These are phyloP conservation scores for Catamblyrhynchus diadema DNA, from an alignment of 2,797 vertebrate species.

Conservation along the genomic window DNA sequence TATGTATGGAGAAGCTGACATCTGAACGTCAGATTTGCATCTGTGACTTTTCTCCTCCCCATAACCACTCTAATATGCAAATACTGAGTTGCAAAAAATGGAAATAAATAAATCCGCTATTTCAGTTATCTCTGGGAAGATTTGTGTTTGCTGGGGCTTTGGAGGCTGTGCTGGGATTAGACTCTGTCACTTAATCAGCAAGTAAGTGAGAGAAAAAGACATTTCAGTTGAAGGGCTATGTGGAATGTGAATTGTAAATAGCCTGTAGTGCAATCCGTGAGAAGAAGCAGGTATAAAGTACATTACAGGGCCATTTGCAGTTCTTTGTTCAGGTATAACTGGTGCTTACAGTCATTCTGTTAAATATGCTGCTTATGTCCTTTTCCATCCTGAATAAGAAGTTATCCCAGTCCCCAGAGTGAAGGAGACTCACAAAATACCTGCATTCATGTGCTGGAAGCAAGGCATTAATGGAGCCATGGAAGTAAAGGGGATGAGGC, in stretches of 20 bases:
- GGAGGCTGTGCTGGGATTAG: constrained; percentile 11
- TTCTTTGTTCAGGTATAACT: constrained; percentile 47
- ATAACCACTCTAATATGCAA: constrained; percentile 73
- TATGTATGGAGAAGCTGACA: constrained; percentile 71
- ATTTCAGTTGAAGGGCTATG: neutral
- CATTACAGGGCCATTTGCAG: constrained; percentile 36
- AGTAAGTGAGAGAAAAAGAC: constrained; percentile 32
- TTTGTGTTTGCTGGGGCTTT: constrained; percentile 7
- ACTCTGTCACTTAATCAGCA: constrained; percentile 50
- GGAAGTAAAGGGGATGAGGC: neutral
- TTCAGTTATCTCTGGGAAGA: constrained; percentile 55
- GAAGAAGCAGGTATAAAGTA: constrained; percentile 28
- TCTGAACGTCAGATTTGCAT: constrained; percentile 78
- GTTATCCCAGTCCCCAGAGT: constrained; percentile 19
- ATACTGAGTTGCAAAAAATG: constrained; percentile 44
- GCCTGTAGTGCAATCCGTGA: constrained; percentile 2
- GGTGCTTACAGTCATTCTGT: constrained; percentile 15
- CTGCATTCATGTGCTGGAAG: constrained; percentile 12
- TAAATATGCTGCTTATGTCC: constrained; percentile 58
- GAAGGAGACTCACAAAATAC: constrained; percentile 17
- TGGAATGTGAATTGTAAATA: constrained; percentile 57
- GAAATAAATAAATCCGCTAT: constrained; percentile 36
- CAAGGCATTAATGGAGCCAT: neutral
- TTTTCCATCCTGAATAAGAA: constrained; percentile 1
- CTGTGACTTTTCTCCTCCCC: constrained; percentile 41